Conservation (phyloP, 1,140 invertebrate genomes). For the Conopomorpha cramerella region DNA sequence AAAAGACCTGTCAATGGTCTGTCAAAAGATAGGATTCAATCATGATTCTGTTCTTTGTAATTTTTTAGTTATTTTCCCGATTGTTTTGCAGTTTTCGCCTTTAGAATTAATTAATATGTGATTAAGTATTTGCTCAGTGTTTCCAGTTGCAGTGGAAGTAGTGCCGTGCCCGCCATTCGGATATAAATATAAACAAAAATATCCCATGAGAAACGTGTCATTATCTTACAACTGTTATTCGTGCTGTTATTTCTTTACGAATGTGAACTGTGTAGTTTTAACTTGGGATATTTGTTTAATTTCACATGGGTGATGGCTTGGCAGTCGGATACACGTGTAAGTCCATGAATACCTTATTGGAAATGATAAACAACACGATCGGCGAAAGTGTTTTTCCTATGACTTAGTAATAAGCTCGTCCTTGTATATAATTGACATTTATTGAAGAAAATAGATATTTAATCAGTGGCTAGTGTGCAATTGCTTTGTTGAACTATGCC, state of each 20-base stretch:
- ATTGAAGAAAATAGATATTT: too few relatives aligned
- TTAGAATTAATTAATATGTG: slow-evolving; percentile 16
- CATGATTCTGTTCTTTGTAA: slow-evolving; percentile 33
- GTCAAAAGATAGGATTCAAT: slow-evolving; percentile 25
- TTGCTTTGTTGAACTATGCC: too few relatives aligned
- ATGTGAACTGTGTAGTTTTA: slow-evolving; percentile 42
- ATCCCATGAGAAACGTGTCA: slow-evolving; percentile 47
- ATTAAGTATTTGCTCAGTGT: not conserved
- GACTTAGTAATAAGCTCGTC: slow-evolving; percentile 32
- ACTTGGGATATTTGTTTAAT: slow-evolving; percentile 41
- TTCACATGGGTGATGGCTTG: slow-evolving; percentile 60
- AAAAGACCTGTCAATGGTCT: slow-evolving; percentile 14
- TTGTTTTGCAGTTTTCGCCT: slow-evolving; percentile 31
- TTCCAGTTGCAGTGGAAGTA: not conserved
- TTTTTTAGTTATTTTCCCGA: slow-evolving; percentile 55
- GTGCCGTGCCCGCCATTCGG: too few relatives aligned
- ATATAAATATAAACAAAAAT: too few relatives aligned
- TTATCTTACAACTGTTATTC: slow-evolving; percentile 33
- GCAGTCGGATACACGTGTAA: slow-evolving; percentile 55
- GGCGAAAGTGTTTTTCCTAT: too few relatives aligned
- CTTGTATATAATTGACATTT: slow-evolving; percentile 40
- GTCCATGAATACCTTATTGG: slow-evolving; percentile 14
- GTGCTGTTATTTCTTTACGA: slow-evolving; percentile 30
- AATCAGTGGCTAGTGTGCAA: too few relatives aligned
- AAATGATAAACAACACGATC: too few relatives aligned